Evolutionary conservation across 2,113 vertebrate species (phyloP).

Genomic region (Brienomyrus brachyistius): DNA sequence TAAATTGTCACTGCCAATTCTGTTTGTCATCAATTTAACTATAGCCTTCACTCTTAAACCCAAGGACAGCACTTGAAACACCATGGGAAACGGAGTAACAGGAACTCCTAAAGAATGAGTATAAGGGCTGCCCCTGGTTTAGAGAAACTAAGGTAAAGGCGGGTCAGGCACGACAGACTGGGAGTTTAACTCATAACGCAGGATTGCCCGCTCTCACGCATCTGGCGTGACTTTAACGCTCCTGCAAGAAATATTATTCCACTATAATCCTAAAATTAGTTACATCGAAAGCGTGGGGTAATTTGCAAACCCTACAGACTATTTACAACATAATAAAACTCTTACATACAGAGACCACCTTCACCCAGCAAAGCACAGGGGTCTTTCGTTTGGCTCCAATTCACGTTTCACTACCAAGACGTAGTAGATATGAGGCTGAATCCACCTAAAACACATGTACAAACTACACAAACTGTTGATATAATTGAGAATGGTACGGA

Average conservation of each 20-base stretch:
- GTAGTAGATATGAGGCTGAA: background rate
- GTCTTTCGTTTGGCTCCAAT: background rate
- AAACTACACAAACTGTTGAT: background rate
- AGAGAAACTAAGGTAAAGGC: background rate
- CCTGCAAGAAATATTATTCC: too few relatives aligned
- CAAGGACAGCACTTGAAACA: background rate
- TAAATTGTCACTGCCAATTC: background rate
- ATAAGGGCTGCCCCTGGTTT: background rate
- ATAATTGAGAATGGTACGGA: background rate
- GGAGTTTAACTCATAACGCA: background rate
- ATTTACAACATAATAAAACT: too few relatives aligned
- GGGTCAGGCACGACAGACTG: background rate
- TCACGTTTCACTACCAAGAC: background rate
- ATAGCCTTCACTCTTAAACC: background rate
- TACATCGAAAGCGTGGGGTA: too few relatives aligned
- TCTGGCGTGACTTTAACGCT: too few relatives aligned
- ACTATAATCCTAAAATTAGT: too few relatives aligned
- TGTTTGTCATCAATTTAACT: background rate
- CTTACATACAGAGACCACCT: background rate
- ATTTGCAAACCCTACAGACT: too few relatives aligned
- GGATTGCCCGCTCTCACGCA: background rate
- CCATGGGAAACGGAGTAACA: background rate
- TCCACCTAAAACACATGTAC: background rate
- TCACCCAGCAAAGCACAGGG: background rate
- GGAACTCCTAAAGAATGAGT: background rate